phyloP scores from a whole-genome alignment of 1,140 invertebrate species.

The Caenorhabditis brenneri region DNA sequence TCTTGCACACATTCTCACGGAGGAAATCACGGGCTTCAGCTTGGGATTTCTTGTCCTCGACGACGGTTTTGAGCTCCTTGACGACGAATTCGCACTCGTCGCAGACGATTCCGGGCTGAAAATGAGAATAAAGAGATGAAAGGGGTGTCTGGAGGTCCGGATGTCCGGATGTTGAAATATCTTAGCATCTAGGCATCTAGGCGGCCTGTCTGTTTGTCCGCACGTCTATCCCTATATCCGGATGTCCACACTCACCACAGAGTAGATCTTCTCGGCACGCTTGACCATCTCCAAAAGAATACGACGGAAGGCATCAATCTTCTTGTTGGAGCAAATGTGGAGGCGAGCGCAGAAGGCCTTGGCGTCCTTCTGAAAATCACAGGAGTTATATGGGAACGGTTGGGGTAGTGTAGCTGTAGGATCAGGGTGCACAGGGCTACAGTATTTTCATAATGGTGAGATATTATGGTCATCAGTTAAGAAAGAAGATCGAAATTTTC shows the following conservation, averaged over 20 bases:
- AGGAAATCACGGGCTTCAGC: conserved; percentile 62
- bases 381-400: too few relatives aligned
- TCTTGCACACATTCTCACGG: conserved; percentile 61
- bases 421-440: too few relatives aligned
- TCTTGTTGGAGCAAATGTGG: conserved; percentile 65
- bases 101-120: conserved; percentile 64
- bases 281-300: conserved; percentile 66
- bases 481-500: too few relatives aligned
- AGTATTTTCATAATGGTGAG: neutral
- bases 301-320: conserved; percentile 66
- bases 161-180: too few relatives aligned
- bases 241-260: too few relatives aligned
- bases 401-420: neutral
- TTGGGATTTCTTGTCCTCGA: conserved; percentile 62
- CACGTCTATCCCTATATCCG: too few relatives aligned
- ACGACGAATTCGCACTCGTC: conserved; percentile 70
- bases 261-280: conserved; percentile 2
- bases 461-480: too few relatives aligned
- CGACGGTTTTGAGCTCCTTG: conserved; percentile 59
- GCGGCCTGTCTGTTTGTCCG: too few relatives aligned
- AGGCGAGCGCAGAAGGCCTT: conserved; percentile 62
- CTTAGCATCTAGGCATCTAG: too few relatives aligned
- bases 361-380: conserved; percentile 64
- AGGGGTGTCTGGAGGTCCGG: too few relatives aligned
- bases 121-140: too few relatives aligned